These are phyloP conservation scores for Pediacus dermestoides DNA, from an alignment of 2,888 invertebrate genomes.

Conservation along the genomic window DNA sequence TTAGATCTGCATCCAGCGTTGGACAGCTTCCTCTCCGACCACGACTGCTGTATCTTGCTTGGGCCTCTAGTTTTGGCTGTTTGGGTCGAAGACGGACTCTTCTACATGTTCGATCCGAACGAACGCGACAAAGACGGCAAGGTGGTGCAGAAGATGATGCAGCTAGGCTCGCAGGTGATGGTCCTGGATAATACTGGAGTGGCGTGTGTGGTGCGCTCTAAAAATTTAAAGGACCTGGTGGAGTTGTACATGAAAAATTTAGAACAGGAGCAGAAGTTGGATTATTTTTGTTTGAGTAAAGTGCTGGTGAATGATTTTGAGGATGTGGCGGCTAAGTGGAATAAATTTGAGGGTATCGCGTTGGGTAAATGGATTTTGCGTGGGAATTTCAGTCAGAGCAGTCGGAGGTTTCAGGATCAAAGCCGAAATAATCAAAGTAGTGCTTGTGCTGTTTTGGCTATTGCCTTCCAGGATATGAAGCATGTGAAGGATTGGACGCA, in stretches of 20 bases:
- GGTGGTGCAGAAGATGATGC: slow-evolving; percentile 4
- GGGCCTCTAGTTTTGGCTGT: slow-evolving; percentile 48
- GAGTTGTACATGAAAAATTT: slow-evolving; percentile 46
- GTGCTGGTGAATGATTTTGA: slow-evolving; percentile 42
- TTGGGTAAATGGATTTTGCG: slow-evolving; percentile 44
- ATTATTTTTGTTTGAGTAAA: slow-evolving; percentile 39
- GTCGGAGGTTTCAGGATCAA: slow-evolving; percentile 41
- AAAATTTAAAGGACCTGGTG: slow-evolving; percentile 41
- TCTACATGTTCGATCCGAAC: slow-evolving; percentile 51
- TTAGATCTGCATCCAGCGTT: slow-evolving; percentile 42
- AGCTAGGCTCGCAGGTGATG: slow-evolving; percentile 28
- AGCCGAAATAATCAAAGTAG: slow-evolving; percentile 49
- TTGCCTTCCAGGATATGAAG: slow-evolving; percentile 42
- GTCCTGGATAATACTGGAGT: slow-evolving; percentile 35
- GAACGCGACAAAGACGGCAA: slow-evolving; percentile 44
- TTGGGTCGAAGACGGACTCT: slow-evolving; percentile 47
- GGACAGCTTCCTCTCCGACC: slow-evolving; percentile 39
- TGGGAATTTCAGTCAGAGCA: slow-evolving; percentile 42
- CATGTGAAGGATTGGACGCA: slow-evolving; percentile 42
- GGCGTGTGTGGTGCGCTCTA: slow-evolving; percentile 48
- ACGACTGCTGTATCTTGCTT: slow-evolving; percentile 44
- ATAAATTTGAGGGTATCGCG: slow-evolving; percentile 42
- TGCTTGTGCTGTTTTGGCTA: slow-evolving; percentile 46
- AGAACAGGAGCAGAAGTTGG: slow-evolving; percentile 21
- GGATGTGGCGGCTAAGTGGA: slow-evolving; percentile 40